Percentiles rank a stretch among this genome's conserved stretches.
Conservation (phyloP, 2,888 invertebrate genomes). For the Druceiella hillmani region DNA sequence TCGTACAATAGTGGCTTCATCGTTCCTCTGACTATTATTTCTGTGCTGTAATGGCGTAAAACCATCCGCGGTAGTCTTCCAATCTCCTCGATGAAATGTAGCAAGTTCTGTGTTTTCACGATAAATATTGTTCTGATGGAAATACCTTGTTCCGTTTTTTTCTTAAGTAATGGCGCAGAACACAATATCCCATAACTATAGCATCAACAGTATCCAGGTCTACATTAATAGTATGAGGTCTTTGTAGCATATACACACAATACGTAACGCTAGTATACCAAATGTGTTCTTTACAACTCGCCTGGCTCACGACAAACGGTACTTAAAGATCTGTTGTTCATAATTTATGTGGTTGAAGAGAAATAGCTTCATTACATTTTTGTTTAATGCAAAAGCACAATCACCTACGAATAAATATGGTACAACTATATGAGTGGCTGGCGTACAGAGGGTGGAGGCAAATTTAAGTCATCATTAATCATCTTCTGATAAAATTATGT, state of each 20-base stretch:
- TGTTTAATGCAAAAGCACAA: conserved; percentile 15
- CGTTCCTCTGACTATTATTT: conserved; percentile 9
- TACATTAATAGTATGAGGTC: no score
- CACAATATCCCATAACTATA: conserved; percentile 17
- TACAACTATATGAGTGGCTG: no score
- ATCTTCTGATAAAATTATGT: no score
- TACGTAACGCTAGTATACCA: no score
- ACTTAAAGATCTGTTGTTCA: conserved; percentile 1
- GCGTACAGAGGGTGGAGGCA: no score
- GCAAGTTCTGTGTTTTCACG: not conserved
- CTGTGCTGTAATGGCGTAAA: conserved; percentile 6
- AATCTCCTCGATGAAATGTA: conserved; percentile 7
- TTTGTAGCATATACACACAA: no score
- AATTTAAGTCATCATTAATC: no score
- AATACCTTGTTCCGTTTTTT: conserved; percentile 14
- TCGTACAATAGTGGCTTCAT: conserved; percentile 8
- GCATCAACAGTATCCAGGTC: no score
- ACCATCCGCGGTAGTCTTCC: conserved; percentile 6
- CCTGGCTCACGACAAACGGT: no score
- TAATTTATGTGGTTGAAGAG: conserved; percentile 2
- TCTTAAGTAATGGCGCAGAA: conserved; percentile 18
- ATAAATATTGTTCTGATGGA: not conserved
- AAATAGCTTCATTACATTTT: conserved; percentile 17
- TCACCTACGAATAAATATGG: conserved; percentile 19
- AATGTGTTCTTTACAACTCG: not conserved